Evolutionary conservation across 2,113 vertebrate genomes (phyloP), one percentile per base, ranked within the genome.

Genomic region (Chamaetylas fuelleborni): DNA sequence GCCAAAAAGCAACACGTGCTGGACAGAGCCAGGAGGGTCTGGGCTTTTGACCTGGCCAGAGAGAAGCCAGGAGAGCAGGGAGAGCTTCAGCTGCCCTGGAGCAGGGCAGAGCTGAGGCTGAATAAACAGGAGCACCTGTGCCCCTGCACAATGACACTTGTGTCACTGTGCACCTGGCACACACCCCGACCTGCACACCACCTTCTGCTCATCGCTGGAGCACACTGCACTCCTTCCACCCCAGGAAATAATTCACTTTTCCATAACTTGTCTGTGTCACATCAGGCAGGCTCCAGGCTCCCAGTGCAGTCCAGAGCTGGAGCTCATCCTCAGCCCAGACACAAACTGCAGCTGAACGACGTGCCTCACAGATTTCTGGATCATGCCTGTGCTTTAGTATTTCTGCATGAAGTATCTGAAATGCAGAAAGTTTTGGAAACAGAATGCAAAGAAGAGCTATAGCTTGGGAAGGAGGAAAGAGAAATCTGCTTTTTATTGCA

Each of bases 341-440:
- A 57, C 1, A n/a, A 0, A 19, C 23, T 43, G 67, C 66, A 88
- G 71, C 42, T 53, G 43, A 87, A 65, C 19, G 74, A 33, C 19
- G 19, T 1, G 12, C 33, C 47, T 42, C 8, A 4, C 0, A 0
- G 10, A 24, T 29, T 38, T 62, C 6, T 33, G 26, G 26, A 25
- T 71, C 23, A 8, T 0, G 13, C 23, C 40, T 5, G 45, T 42
- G 31, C 77, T 72, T 53, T 17, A 36, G 2, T 48, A 19, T 50
- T 77, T 72, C 34, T 24, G 81, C 67, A 73, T 8, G 15, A 43
- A 47, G 26, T 6, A 33, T 50, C 13, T 43, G 60, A 40, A 86
- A 83, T 31, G 5, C 29, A 8, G 47, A 28, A 85, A 47, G 24
- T 70, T 56, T 54, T 48, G 38, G 56, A 64, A 93, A 73, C 6